Percentiles rank a stretch among this genome's conserved stretches.
Evolutionary conservation across 2,113 vertebrate species (phyloP).

Genomic region (Ariopsis seemanni): DNA sequence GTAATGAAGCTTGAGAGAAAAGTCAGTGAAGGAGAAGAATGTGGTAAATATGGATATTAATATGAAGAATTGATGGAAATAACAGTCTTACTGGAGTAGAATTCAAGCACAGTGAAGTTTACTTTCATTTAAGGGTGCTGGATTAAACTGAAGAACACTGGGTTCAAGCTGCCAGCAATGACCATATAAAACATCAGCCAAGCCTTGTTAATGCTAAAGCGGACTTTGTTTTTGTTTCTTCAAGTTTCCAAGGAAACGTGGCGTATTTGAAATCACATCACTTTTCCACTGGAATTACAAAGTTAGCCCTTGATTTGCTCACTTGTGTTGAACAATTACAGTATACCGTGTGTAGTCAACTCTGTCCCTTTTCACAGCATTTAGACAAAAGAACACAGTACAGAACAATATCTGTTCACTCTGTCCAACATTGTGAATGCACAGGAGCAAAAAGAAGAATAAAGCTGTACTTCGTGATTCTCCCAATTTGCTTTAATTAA

Average conservation of each 20-base stretch:
- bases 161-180: conserved; percentile 25
- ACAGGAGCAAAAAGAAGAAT: neutral
- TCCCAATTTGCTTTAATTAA: neutral
- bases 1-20: neutral
- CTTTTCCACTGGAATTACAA: conserved; percentile 37
- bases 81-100: neutral
- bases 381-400: neutral
- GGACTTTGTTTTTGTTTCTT: neutral
- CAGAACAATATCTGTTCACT: neutral
- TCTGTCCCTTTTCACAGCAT: neutral
- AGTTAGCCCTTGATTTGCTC: conserved; percentile 14
- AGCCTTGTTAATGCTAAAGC: conserved; percentile 32
- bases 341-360: neutral
- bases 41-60: neutral
- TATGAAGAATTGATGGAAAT: conserved; percentile 1
- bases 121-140: conserved; percentile 16
- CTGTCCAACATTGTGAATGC: neutral
- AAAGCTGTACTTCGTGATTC: neutral
- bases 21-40: neutral
- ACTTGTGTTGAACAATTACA: neutral
- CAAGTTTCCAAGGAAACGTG: conserved; percentile 40
- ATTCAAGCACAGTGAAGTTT: neutral
- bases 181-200: conserved; percentile 34
- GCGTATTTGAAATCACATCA: conserved; percentile 36
- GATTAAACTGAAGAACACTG: conserved; percentile 2